These are phyloP conservation scores for Ciconia stormi DNA, from an alignment of 2,113 vertebrate genomes.

Conservation along the genomic window DNA sequence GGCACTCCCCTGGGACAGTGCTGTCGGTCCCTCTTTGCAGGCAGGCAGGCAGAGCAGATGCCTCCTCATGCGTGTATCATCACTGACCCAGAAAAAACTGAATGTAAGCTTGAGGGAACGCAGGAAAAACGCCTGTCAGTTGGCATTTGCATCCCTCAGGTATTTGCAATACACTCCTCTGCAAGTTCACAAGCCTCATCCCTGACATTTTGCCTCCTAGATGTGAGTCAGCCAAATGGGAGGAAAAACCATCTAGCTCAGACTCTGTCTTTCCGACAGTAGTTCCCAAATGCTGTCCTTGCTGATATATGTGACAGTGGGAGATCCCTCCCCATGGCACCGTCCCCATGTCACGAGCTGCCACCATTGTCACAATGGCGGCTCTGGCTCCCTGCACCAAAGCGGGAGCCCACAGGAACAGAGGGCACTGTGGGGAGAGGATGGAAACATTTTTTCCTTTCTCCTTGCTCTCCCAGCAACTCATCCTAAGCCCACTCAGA, in stretches of 20 bases:
- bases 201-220: background rate
- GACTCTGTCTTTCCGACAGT: accelerated
- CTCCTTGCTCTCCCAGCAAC: background rate
- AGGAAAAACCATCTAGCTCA: background rate
- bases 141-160: background rate
- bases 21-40: accelerated
- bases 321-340: accelerated
- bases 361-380: accelerated
- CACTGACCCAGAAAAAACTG: background rate
- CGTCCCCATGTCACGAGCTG: accelerated
- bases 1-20: accelerated
- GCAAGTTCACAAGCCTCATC: accelerated
- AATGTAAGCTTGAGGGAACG: background rate
- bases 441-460: background rate
- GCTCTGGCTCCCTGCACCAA: background rate
- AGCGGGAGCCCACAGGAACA: background rate
- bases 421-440: background rate
- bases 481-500: background rate
- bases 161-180: background rate
- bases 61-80: accelerated
- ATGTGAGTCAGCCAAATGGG: background rate
- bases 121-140: background rate
- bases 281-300: background rate
- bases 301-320: background rate
- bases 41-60: background rate